These are phyloP conservation scores for Chelonoidis abingdonii DNA, from an alignment of 2,113 vertebrate genomes.

Conservation along the genomic window DNA sequence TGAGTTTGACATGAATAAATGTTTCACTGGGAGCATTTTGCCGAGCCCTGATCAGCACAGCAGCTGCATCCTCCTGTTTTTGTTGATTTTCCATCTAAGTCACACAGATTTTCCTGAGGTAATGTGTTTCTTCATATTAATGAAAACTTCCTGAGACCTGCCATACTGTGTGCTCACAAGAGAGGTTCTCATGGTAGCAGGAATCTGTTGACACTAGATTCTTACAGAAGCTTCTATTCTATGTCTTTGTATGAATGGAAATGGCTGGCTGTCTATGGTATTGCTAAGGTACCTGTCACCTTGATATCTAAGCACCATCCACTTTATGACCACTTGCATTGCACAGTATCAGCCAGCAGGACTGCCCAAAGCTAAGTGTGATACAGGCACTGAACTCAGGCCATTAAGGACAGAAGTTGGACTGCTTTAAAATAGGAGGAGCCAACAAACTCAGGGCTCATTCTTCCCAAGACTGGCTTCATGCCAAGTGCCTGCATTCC, in stretches of 20 bases:
- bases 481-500: conserved; percentile 62
- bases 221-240: conserved; percentile 58
- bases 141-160: conserved; percentile 58
- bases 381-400: conserved; percentile 46
- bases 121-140: conserved; percentile 43
- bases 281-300: conserved; percentile 52
- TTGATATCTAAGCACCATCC: conserved; percentile 5
- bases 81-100: conserved; percentile 40
- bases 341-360: neutral
- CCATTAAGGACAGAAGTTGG: neutral
- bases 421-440: conserved; percentile 23
- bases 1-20: neutral
- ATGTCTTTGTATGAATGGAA: conserved; percentile 53
- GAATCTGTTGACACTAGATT: conserved; percentile 33
- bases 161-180: conserved; percentile 61
- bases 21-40: conserved; percentile 32
- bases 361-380: conserved; percentile 8
- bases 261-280: conserved; percentile 31
- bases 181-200: neutral
- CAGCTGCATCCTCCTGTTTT: conserved; percentile 60
- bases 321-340: neutral
- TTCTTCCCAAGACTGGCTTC: conserved; percentile 38
- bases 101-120: conserved; percentile 54
- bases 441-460: neutral
- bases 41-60: neutral